phyloP scores from a whole-genome alignment of 2,797 vertebrate genomes.

The Neosilurus mollespiculum region DNA sequence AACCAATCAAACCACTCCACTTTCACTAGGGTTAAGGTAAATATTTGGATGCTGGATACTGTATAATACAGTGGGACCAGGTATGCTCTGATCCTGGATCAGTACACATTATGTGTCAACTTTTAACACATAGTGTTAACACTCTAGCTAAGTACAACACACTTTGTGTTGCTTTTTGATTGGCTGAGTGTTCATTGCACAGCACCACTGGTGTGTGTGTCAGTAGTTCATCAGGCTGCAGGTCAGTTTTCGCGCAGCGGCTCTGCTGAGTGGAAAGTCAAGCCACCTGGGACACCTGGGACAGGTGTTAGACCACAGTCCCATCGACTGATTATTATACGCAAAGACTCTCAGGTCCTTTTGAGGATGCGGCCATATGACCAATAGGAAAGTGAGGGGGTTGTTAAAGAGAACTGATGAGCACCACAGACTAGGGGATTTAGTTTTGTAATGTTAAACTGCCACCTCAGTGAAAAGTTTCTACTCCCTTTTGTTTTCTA shows the following conservation, averaged over 20 bases:
- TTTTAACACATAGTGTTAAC: too few species aligned
- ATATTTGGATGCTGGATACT: neutral
- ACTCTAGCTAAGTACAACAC: too few species aligned
- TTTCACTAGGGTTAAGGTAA: too few species aligned
- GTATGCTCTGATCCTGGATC: neutral
- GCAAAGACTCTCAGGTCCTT: neutral
- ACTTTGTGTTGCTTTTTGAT: too few species aligned
- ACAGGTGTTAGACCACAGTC: neutral
- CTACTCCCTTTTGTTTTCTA: neutral
- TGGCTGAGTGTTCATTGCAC: too few species aligned
- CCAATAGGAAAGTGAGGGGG: neutral
- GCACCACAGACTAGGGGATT: neutral
- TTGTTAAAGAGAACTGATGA: neutral
- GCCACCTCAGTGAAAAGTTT: neutral
- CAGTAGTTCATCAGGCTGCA: neutral
- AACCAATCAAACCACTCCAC: too few species aligned
- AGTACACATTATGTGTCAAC: too few species aligned
- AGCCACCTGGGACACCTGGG: too few species aligned
- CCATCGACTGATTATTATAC: neutral
- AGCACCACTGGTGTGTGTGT: too few species aligned
- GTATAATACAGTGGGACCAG: neutral
- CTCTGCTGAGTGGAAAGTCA: neutral
- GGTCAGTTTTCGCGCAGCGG: neutral
- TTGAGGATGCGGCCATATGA: neutral
- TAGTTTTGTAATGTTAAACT: neutral